phyloP scores from a whole-genome alignment of 2,888 invertebrate genomes.

The Amphipyra tragopoginis region DNA sequence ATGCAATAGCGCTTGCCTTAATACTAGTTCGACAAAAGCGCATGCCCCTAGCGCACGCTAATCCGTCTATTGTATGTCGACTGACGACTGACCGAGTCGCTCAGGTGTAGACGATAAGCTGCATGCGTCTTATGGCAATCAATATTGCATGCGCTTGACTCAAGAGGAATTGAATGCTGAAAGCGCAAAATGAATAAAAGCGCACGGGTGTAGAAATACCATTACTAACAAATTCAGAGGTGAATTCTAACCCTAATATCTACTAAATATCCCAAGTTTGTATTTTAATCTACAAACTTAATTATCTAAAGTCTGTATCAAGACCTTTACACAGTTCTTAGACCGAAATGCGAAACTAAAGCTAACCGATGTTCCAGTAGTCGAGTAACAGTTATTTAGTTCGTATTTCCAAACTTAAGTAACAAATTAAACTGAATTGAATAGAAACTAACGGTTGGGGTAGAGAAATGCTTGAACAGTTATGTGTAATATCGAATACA shows the following conservation, averaged over 20 bases:
- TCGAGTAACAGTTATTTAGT: slow-evolving; percentile 37
- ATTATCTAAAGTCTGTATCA: slow-evolving; percentile 48
- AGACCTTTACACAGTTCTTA: slow-evolving; percentile 33
- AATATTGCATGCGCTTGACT: too few relatives aligned
- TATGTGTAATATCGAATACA: neutral
- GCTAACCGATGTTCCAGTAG: slow-evolving; percentile 16
- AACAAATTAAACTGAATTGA: slow-evolving; percentile 31
- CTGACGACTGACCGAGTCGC: too few relatives aligned
- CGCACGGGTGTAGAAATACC: too few relatives aligned
- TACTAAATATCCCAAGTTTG: slow-evolving; percentile 8
- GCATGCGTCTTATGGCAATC: too few relatives aligned
- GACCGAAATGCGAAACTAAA: slow-evolving; percentile 12
- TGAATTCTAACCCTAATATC: slow-evolving; percentile 1
- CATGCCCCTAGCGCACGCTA: too few relatives aligned
- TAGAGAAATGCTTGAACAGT: slow-evolving; percentile 14
- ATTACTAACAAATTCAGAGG: neutral
- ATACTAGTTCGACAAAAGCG: too few relatives aligned
- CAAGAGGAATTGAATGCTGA: too few relatives aligned
- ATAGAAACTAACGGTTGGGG: slow-evolving; percentile 1
- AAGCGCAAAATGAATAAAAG: too few relatives aligned
- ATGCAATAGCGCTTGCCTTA: too few relatives aligned
- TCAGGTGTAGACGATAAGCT: too few relatives aligned
- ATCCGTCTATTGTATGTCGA: too few relatives aligned
- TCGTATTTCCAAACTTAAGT: slow-evolving; percentile 30
- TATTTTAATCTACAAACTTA: slow-evolving; percentile 36